Percentiles rank a stretch among this genome's conserved stretches.
phyloP scores from a whole-genome alignment of 37 sponge, comb jelly and placozoan genomes.

The Trichoplax adhaerens region DNA sequence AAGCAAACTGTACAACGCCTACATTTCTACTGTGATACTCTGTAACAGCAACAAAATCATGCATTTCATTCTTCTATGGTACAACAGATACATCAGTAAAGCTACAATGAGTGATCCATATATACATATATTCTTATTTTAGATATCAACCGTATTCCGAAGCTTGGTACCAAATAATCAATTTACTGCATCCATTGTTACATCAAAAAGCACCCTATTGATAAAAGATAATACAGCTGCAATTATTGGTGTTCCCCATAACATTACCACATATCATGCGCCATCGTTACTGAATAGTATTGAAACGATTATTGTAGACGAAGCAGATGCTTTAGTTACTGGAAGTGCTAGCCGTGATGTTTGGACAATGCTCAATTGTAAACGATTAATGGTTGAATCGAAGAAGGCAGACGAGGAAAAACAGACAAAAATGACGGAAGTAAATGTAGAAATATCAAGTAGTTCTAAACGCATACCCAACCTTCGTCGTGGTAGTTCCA shows the following conservation, averaged over 20 bases:
- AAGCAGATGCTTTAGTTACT: constrained; percentile 52
- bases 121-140: constrained; percentile 1
- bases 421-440: no score
- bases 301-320: constrained; percentile 35
- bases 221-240: constrained; percentile 26
- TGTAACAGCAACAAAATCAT: no score
- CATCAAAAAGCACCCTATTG: constrained; percentile 4
- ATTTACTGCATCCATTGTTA: constrained; percentile 9
- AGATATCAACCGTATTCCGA: constrained; percentile 34
- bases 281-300: constrained; percentile 21
- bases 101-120: background rate
- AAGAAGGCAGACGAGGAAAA: no score
- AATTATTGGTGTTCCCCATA: constrained; percentile 26
- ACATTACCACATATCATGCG: constrained; percentile 23
- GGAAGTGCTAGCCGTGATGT: constrained; percentile 27
- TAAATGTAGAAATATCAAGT: no score
- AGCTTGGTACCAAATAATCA: constrained; percentile 12
- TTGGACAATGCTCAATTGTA: constrained; percentile 28
- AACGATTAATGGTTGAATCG: background rate
- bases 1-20: no score
- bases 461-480: no score
- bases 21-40: no score
- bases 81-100: no score
- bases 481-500: background rate
- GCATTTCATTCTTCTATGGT: no score